Evolutionary conservation across 2,797 vertebrate genomes (phyloP), one percentile per base, ranked within the genome.

Genomic region (Lagodon rhomboides): DNA sequence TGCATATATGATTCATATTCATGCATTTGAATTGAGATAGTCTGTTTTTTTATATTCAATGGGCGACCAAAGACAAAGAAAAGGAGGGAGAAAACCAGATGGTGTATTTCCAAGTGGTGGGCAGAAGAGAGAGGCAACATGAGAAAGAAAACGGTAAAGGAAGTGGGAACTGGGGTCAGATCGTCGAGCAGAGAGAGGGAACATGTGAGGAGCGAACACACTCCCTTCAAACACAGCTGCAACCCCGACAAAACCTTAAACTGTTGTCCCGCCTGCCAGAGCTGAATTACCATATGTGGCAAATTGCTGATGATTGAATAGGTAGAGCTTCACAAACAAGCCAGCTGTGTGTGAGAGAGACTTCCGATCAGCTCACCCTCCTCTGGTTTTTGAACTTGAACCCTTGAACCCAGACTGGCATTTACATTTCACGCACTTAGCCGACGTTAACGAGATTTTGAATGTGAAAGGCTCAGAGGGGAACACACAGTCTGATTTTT

Each of bases 161-260:
- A 81, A 85, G 71, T 27, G 50, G 55, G 65, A n/a, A n/a, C n/a
- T n/a, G n/a, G n/a, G n/a, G n/a, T n/a, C n/a, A n/a, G n/a, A n/a
- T n/a, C n/a, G n/a, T n/a, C n/a, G n/a, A n/a, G n/a, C n/a, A n/a
- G n/a, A n/a, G n/a, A n/a, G n/a, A n/a, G n/a, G n/a, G n/a, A 76
- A 56, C 64, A 59, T 50, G 66, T 73, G 70, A 56, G 65, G 64
- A 25, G 41, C 62, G 77, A 87, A 90, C 68, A 75, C 84, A 60
- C 67, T 73, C 56, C 38, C 80, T 80, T 85, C 84, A 91, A 85
- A 83, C 76, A 64, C 90, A 92, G 91, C 91, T 92, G 91, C 79
- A 87, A 80, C 77, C 89, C 88, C 83, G 23, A 23, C n/a, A 27
- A 68, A 92, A 93, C 90, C 89, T 89, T 88, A 90, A 91, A 91